Base-by-base conservation (phyloP, 1,140 invertebrate species). In the Mylabris phalerata region DNA sequence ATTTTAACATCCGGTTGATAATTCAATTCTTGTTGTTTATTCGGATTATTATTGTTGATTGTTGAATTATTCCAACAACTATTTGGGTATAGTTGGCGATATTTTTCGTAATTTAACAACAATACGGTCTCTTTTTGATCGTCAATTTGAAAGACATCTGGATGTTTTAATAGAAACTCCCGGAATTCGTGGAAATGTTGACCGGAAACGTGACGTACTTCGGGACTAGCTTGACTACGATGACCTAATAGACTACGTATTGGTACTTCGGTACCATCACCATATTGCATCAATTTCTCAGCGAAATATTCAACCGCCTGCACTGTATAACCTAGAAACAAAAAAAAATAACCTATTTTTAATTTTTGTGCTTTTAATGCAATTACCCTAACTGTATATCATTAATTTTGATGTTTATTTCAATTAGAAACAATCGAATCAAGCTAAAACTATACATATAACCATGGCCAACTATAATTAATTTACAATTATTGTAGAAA, bases 291-390 rank as follows among this genome's bases (percentile, higher is more conserved):
- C 68, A 96, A 82, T 77, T 95, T 94, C 70, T 88, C 85, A 10
- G 88, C 86, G 77, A 98, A 98, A 79, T 97, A 98, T 72, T 95
- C 90, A 58, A 95, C 92, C 26, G 95, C 93, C 77, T 95, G 92
- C 70, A 88, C 90, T 61, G 90, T 82, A 68, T 87, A 88, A 59
- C 80, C 81, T 52, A 75, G 73, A 60, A 67, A 49, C 25, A 48
- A 43, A 57, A 3, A 1, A 2, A 48, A 0, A 13, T 13, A 13
- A 19, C 19, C 19, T 19, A 19, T 19, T 19, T 19, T 19, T 2
- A 19, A 19, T 2, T 1, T 1, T 19, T 19, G 19, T 19, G 39
- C 6, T 40, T 40, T 40, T 40, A 40, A 40, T 2, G 1, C 6
- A 6, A 40, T 40, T 40, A 42, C 3, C 41, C 41, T 4, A 10